Percentiles rank a stretch among this genome's conserved stretches.
Conservation (phyloP, 2,113 vertebrate species). For the Caretta caretta region DNA sequence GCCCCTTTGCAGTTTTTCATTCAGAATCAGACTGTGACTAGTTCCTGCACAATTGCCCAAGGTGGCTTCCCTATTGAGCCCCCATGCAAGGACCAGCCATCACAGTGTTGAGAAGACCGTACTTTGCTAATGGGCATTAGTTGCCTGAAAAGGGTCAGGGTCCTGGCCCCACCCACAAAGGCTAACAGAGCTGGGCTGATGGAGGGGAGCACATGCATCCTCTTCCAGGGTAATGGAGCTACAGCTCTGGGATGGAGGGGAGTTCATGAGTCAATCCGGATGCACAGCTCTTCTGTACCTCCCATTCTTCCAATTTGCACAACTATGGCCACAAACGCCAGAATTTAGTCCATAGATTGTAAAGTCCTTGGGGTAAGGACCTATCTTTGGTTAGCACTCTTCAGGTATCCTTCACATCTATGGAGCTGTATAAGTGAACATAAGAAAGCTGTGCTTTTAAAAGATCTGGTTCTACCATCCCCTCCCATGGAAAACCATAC, state of each 20-base stretch:
- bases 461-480: background rate
- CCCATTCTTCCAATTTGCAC: background rate
- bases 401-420: fast-evolving
- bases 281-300: background rate
- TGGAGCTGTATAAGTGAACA: fast-evolving
- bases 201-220: background rate
- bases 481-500: fast-evolving
- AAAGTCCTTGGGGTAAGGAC: too few relatives aligned
- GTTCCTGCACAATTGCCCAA: background rate
- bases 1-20: background rate
- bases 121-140: background rate
- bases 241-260: too few relatives aligned
- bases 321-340: background rate
- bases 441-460: background rate
- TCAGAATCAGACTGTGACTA: background rate
- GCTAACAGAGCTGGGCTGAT: background rate
- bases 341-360: background rate
- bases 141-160: background rate
- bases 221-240: background rate
- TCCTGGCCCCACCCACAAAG: background rate
- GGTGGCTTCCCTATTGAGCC: background rate
- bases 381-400: background rate
- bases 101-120: background rate
- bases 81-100: background rate
- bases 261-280: background rate